Conservation (phyloP, 1,140 invertebrate genomes). For the Ips typographus region DNA sequence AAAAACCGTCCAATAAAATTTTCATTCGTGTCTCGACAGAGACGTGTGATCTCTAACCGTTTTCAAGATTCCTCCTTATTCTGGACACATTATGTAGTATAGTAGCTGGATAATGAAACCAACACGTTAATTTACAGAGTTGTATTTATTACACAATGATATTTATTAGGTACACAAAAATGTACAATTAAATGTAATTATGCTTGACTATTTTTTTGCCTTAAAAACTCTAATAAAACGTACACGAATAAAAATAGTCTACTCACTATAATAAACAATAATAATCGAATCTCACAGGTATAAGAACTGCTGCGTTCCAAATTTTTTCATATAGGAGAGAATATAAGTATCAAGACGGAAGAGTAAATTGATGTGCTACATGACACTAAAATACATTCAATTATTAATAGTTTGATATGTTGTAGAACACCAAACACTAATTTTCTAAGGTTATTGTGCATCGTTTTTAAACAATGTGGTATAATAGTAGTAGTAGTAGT, state of each 20-base stretch:
- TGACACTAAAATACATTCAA: slow-evolving; percentile 44
- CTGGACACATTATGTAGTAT: too few species aligned
- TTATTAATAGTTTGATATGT: slow-evolving; percentile 50
- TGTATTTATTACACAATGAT: slow-evolving; percentile 36
- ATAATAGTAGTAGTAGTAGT: slow-evolving; percentile 7
- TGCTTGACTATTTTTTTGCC: slow-evolving; percentile 2
- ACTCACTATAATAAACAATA: not conserved
- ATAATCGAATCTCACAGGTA: not conserved
- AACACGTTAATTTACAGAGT: not conserved
- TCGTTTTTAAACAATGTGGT: slow-evolving; percentile 17
- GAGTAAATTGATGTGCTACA: slow-evolving; percentile 41
- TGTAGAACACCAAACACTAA: slow-evolving; percentile 48
- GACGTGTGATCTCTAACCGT: too few species aligned
- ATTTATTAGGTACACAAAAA: slow-evolving; percentile 48
- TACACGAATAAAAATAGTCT: not conserved
- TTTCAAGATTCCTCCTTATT: too few species aligned
- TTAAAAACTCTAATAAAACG: not conserved
- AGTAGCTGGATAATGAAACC: too few species aligned
- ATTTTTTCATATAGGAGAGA: slow-evolving; percentile 13
- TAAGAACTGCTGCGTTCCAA: not conserved
- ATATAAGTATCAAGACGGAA: slow-evolving; percentile 26
- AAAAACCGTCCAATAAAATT: too few species aligned
- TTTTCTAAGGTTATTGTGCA: slow-evolving; percentile 32
- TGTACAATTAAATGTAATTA: slow-evolving; percentile 43
- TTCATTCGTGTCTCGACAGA: too few species aligned